phyloP scores from a whole-genome alignment of 2,888 invertebrate genomes.

The Leptinotarsa haldemani region DNA sequence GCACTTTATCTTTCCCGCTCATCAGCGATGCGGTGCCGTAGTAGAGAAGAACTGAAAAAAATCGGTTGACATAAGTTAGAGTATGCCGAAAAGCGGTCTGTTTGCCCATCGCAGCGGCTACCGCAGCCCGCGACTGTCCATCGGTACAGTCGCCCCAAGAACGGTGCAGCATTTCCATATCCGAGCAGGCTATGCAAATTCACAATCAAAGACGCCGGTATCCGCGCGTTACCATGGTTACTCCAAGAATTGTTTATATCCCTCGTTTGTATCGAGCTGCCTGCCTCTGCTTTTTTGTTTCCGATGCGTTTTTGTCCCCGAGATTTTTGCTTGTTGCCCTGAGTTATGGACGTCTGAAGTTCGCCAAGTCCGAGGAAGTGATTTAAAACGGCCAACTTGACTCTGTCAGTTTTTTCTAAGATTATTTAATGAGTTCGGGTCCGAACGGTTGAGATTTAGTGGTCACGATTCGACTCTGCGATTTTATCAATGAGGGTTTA shows the following conservation, averaged over 20 bases:
- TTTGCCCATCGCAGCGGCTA: conserved; percentile 55
- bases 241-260: conserved; percentile 64
- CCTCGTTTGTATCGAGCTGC: conserved; percentile 64
- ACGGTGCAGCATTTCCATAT: conserved; percentile 64
- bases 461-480: conserved; percentile 52
- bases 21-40: conserved; percentile 42
- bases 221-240: conserved; percentile 62
- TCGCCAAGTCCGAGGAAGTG: conserved; percentile 58
- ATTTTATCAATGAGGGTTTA: conserved; percentile 52
- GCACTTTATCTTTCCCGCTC: conserved; percentile 39
- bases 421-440: conserved; percentile 58
- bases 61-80: conserved; percentile 64
- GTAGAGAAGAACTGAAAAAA: conserved; percentile 58
- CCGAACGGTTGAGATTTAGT: conserved; percentile 51
- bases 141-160: conserved; percentile 62
- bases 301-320: conserved; percentile 61
- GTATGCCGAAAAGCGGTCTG: conserved; percentile 63
- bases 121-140: conserved; percentile 59
- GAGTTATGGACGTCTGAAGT: conserved; percentile 62
- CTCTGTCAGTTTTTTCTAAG: conserved; percentile 58
- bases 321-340: conserved; percentile 63
- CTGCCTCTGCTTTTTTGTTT: conserved; percentile 57
- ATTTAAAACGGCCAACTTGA: conserved; percentile 58
- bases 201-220: conserved; percentile 64
- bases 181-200: conserved; percentile 65